These are phyloP conservation scores for Bombus ignitus DNA, from an alignment of 1,140 invertebrate species.

Conservation along the genomic window DNA sequence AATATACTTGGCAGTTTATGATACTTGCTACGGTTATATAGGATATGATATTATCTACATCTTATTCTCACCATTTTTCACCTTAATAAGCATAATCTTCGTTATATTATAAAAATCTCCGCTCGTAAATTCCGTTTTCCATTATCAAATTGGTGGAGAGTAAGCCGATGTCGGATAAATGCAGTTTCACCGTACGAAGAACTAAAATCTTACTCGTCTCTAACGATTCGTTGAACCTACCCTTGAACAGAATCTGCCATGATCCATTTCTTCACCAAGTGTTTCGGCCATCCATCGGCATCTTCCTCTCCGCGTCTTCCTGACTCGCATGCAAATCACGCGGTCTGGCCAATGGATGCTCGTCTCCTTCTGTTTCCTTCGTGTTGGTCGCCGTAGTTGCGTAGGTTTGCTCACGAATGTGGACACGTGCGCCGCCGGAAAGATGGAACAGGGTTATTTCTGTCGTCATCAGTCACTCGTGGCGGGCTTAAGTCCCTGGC, in stretches of 20 bases:
- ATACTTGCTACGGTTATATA: not conserved
- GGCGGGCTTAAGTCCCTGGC: slow-evolving; percentile 51
- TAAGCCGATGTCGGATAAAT: too few species aligned
- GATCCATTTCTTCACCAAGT: not conserved
- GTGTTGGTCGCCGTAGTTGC: slow-evolving; percentile 52
- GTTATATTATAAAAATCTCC: not conserved
- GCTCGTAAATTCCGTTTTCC: too few species aligned
- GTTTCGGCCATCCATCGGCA: slow-evolving; percentile 16
- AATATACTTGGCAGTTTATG: not conserved
- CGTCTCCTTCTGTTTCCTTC: slow-evolving; percentile 16
- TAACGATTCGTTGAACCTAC: too few species aligned
- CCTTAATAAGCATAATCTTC: not conserved
- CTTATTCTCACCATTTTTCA: not conserved
- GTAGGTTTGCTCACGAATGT: slow-evolving; percentile 71
- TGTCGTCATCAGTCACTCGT: slow-evolving; percentile 78
- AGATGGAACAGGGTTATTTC: slow-evolving; percentile 75
- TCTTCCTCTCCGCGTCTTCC: not conserved
- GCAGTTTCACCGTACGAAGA: not conserved
- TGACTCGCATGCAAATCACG: slow-evolving; percentile 46
- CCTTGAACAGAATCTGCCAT: not conserved
- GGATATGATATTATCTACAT: not conserved
- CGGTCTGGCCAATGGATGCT: slow-evolving; percentile 6
- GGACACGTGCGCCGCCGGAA: slow-evolving; percentile 70
- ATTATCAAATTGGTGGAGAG: too few species aligned
- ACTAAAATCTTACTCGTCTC: not conserved